Percentiles rank a stretch among this genome's conserved stretches.
Conservation (phyloP, 2,113 vertebrate genomes). For the Sorex fumeus region DNA sequence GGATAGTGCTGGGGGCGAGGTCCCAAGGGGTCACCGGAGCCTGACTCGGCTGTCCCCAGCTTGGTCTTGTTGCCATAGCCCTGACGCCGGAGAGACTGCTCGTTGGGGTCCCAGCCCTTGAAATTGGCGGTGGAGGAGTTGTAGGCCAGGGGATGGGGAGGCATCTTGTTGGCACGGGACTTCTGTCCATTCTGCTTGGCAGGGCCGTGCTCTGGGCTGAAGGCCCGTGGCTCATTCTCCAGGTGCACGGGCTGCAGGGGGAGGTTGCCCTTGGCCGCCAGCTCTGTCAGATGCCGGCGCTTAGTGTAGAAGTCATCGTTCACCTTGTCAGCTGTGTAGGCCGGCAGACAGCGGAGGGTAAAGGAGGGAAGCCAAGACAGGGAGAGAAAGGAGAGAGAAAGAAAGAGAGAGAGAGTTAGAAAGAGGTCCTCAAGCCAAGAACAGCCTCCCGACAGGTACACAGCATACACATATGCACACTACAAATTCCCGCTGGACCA, state of each 20-base stretch:
- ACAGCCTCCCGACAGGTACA: neutral
- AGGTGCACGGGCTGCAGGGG: conserved; percentile 94
- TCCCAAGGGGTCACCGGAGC: conserved; percentile 92
- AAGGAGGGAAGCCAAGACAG: neutral
- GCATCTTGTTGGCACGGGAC: conserved; percentile 90
- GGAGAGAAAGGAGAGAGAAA: conserved; percentile 44
- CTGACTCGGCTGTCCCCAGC: conserved; percentile 92
- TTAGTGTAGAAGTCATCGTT: conserved; percentile 97
- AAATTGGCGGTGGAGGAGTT: conserved; percentile 94
- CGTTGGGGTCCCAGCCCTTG: conserved; percentile 96
- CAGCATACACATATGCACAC: neutral
- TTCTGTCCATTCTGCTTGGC: conserved; percentile 94
- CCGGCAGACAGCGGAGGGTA: neutral
- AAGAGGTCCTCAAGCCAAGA: neutral
- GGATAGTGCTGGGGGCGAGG: conserved; percentile 95
- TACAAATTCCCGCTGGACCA: neutral
- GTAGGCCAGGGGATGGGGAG: conserved; percentile 94
- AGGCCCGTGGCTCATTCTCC: conserved; percentile 93
- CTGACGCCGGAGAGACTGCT: conserved; percentile 95
- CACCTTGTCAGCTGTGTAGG: conserved; percentile 94
- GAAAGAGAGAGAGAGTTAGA: conserved; percentile 70
- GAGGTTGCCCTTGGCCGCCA: conserved; percentile 94
- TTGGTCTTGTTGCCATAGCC: conserved; percentile 93
- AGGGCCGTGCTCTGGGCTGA: conserved; percentile 93
- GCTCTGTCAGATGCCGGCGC: conserved; percentile 94